A percentile compares a stretch with the other conserved stretches of the same genome.
phyloP scores from a whole-genome alignment of 1,140 invertebrate species.

The Cotesia glomerata region DNA sequence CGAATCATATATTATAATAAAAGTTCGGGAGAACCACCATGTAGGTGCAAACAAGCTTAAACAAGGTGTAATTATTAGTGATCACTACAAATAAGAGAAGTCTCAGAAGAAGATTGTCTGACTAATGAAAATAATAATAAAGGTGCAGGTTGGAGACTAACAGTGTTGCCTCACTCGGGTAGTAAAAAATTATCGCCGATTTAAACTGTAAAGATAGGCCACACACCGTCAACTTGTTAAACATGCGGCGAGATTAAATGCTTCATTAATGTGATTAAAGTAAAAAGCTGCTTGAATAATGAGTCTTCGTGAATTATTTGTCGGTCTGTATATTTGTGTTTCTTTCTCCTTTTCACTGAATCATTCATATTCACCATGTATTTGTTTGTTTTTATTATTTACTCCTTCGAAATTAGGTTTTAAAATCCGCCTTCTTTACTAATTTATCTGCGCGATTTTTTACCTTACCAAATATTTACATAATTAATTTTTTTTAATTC shows the following conservation, averaged over 20 bases:
- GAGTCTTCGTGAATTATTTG: conserved; percentile 57
- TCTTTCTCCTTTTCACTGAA: background rate
- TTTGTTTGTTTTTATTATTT: conserved; percentile 17
- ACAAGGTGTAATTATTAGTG: conserved; percentile 52
- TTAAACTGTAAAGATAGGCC: conserved; percentile 39
- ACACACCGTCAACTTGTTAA: conserved; percentile 61
- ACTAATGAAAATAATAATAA: conserved; percentile 28
- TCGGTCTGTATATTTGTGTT: background rate
- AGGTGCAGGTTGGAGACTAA: background rate
- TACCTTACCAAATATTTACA: no score
- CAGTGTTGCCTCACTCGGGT: conserved; percentile 3
- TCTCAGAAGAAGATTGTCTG: conserved; percentile 10
- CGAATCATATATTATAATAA: background rate
- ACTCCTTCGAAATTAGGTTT: background rate
- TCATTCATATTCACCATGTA: conserved; percentile 14
- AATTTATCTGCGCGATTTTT: no score
- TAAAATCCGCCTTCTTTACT: no score
- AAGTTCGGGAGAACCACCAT: background rate
- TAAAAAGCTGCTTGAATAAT: conserved; percentile 63
- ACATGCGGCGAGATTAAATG: conserved; percentile 62
- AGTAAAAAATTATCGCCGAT: conserved; percentile 53
- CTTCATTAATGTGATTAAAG: conserved; percentile 65
- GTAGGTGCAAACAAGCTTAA: conserved; percentile 54
- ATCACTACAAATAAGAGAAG: conserved; percentile 32
- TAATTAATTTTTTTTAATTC: no score